A percentile compares a stretch with the other conserved stretches of the same genome.
phyloP scores from a whole-genome alignment of 2,888 invertebrate species.

The Spodoptera littoralis region DNA sequence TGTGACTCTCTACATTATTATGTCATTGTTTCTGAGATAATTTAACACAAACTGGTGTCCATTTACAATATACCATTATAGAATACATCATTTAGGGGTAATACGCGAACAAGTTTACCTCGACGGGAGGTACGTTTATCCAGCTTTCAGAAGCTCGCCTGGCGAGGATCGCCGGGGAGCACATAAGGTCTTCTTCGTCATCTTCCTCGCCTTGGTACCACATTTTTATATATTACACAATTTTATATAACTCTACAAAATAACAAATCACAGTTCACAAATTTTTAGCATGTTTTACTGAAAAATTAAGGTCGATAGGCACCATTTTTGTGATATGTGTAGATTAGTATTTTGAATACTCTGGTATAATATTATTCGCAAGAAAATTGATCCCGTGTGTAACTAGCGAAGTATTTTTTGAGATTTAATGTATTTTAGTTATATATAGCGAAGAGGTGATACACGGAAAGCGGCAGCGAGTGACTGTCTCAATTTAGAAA shows the following conservation, averaged over 20 bases:
- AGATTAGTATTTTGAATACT: constrained; percentile 28
- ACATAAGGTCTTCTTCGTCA: constrained; percentile 95
- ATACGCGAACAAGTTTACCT: constrained; percentile 88
- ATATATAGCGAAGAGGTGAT: constrained; percentile 83
- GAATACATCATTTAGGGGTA: constrained; percentile 15
- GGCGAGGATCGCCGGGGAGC: constrained; percentile 95
- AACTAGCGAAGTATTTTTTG: constrained; percentile 55
- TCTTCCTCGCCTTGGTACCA: constrained; percentile 94
- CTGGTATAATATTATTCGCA: constrained; percentile 33
- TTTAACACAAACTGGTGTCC: not conserved
- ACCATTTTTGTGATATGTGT: constrained; percentile 17
- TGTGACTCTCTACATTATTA: constrained; percentile 11
- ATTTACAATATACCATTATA: not conserved
- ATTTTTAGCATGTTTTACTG: constrained; percentile 38
- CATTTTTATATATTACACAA: constrained; percentile 82
- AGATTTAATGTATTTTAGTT: constrained; percentile 66
- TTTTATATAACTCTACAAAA: constrained; percentile 37
- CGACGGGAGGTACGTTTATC: constrained; percentile 96
- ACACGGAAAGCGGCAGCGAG: constrained; percentile 85
- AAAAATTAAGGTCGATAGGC: constrained; percentile 12
- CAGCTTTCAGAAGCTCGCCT: constrained; percentile 96
- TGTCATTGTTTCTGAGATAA: constrained; percentile 15
- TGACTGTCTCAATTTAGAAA: constrained; percentile 88
- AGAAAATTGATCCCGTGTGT: constrained; percentile 30
- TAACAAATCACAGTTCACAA: constrained; percentile 39